A percentile compares a stretch with the other conserved stretches of the same genome.
Evolutionary conservation across 2,888 invertebrate genomes (phyloP).

Genomic region (Noctua fimbriata): DNA sequence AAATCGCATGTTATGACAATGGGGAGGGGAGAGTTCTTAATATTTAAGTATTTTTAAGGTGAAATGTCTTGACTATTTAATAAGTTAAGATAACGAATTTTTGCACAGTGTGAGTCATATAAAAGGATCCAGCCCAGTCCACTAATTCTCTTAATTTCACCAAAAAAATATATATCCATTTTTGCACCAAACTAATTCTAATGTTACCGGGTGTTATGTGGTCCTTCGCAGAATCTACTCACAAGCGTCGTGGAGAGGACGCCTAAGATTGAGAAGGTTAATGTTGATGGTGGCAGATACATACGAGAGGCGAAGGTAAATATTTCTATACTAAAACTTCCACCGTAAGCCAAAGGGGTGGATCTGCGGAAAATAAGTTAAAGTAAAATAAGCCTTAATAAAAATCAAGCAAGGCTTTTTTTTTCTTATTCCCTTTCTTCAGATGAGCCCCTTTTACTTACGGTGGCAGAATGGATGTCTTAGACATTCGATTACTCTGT

Average conservation of each 20-base stretch:
- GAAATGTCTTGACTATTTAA: not conserved
- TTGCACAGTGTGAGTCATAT: conserved; percentile 36
- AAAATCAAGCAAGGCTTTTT: not conserved
- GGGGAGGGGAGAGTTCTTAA: not conserved
- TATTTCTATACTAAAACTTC: conserved; percentile 69
- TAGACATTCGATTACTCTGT: conserved; percentile 65
- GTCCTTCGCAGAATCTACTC: conserved; percentile 94
- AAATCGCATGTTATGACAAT: conserved; percentile 39
- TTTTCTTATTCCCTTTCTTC: not conserved
- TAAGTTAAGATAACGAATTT: not conserved
- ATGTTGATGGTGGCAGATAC: conserved; percentile 98
- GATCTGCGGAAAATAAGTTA: not conserved
- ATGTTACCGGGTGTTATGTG: conserved; percentile 80
- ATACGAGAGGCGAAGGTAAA: conserved; percentile 99
- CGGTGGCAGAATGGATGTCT: conserved; percentile 38
- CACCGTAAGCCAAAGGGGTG: not conserved
- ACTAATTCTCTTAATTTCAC: conserved; percentile 50
- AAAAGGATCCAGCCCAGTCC: not conserved
- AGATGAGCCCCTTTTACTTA: not conserved
- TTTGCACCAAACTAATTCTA: conserved; percentile 58
- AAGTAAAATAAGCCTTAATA: not conserved
- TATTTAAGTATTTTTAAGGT: not conserved
- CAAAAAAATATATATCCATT: conserved; percentile 16
- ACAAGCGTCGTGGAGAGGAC: conserved; percentile 98
- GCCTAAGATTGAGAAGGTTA: conserved; percentile 98